Percentiles rank a stretch among this genome's conserved stretches.
Conservation (phyloP, 2,797 vertebrate genomes). For the Nyctibius grandis region DNA sequence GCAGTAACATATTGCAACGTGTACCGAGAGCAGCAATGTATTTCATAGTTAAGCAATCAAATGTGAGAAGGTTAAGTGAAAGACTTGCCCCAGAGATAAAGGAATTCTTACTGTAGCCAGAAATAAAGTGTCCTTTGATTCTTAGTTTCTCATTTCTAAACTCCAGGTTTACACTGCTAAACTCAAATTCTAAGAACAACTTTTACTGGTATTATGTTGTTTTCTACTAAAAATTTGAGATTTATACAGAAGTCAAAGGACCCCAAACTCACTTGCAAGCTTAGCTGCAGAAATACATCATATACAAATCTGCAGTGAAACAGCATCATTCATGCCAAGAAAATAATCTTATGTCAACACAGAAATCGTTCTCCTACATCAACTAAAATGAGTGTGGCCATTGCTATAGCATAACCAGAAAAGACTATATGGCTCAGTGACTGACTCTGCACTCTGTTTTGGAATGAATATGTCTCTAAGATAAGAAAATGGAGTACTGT, state of each 20-base stretch:
- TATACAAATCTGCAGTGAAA: neutral
- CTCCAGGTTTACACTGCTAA: neutral
- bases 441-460: neutral
- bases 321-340: neutral
- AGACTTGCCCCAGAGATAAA: neutral
- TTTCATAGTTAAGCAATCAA: neutral
- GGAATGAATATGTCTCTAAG: neutral
- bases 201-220: neutral
- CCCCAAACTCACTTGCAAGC: neutral
- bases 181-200: neutral
- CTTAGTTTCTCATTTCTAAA: neutral
- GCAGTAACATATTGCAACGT: neutral
- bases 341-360: neutral
- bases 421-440: neutral
- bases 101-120: neutral
- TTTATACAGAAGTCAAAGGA: neutral
- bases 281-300: neutral
- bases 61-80: neutral
- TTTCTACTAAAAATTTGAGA: neutral
- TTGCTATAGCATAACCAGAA: neutral
- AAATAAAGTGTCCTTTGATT: neutral
- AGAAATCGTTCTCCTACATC: neutral
- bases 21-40: neutral
- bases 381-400: fast-evolving
- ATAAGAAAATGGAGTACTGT: neutral